Evolutionary conservation across 2,113 vertebrate species (phyloP).

Genomic region (Scortum barcoo): DNA sequence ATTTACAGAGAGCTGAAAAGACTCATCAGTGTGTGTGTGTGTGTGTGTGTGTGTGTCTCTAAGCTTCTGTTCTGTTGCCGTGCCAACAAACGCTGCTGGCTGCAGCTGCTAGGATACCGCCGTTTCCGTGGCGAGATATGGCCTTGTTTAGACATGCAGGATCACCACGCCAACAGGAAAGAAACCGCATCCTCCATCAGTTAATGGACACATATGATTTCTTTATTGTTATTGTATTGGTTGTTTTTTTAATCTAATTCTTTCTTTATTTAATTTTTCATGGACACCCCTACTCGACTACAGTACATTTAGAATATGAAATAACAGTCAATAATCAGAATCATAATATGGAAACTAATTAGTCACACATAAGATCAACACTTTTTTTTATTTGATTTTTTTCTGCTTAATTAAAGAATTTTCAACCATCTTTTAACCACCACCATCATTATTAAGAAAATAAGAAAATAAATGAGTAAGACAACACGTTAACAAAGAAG

Average conservation of each 20-base stretch:
- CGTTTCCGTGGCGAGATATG: conserved; percentile 43
- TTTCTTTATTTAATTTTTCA: neutral
- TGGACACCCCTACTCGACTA: too few species aligned
- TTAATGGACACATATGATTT: neutral
- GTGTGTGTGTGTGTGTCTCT: conserved; percentile 9
- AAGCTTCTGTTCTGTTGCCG: conserved; percentile 51
- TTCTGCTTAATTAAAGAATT: too few species aligned
- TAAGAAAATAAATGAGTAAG: too few species aligned
- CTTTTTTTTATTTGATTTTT: too few species aligned
- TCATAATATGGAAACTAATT: neutral
- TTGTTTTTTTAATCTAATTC: neutral
- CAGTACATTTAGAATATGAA: too few species aligned
- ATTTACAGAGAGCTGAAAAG: conserved; percentile 48
- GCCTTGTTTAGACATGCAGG: conserved; percentile 35
- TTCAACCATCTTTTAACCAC: too few species aligned
- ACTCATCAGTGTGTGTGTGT: conserved; percentile 7
- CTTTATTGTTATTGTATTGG: neutral
- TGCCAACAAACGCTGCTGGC: conserved; percentile 56
- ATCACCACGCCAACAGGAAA: conserved; percentile 28
- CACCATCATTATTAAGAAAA: too few species aligned
- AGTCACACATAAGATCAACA: neutral
- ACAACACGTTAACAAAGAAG: too few species aligned
- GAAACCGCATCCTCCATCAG: neutral
- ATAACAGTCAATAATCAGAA: neutral
- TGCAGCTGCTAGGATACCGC: conserved; percentile 66